Percentiles rank a stretch among this genome's conserved stretches.
phyloP scores from a whole-genome alignment of 2,888 invertebrate species.

The Lissocephala sabroskyi region DNA sequence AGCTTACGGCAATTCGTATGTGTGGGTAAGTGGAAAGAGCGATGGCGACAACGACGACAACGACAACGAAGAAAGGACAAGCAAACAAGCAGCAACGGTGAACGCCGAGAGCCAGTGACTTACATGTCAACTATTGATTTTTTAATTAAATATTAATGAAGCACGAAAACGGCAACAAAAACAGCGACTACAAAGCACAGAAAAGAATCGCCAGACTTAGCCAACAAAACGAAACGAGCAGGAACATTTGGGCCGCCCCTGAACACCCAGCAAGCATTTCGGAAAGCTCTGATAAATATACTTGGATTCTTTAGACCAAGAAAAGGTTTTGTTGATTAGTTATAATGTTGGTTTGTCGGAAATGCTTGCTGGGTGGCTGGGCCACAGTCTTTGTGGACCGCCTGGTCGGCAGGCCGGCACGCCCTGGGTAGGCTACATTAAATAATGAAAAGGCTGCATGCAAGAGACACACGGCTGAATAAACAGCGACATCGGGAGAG shows the following conservation, averaged over 20 bases:
- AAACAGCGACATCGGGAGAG: neutral
- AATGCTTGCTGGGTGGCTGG: no score
- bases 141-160: constrained; percentile 69
- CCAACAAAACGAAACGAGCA: constrained; percentile 14
- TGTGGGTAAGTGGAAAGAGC: no score
- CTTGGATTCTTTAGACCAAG: constrained; percentile 6
- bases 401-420: constrained; percentile 8
- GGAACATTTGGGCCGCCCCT: no score
- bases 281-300: no score
- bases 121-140: constrained; percentile 67
- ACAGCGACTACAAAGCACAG: constrained; percentile 6
- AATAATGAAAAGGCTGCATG: constrained; percentile 30
- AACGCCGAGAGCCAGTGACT: constrained; percentile 39
- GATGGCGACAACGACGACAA: no score
- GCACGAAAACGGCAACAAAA: constrained; percentile 46
- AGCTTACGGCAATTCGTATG: neutral
- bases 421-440: constrained; percentile 36
- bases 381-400: no score
- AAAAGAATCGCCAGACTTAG: constrained; percentile 25
- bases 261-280: no score
- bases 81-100: constrained; percentile 18
- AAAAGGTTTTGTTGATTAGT: neutral
- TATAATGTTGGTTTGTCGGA: no score
- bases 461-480: constrained; percentile 3
- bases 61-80: constrained; percentile 9